Conservation (phyloP, 2,888 invertebrate species). For the Lithosia quadra region DNA sequence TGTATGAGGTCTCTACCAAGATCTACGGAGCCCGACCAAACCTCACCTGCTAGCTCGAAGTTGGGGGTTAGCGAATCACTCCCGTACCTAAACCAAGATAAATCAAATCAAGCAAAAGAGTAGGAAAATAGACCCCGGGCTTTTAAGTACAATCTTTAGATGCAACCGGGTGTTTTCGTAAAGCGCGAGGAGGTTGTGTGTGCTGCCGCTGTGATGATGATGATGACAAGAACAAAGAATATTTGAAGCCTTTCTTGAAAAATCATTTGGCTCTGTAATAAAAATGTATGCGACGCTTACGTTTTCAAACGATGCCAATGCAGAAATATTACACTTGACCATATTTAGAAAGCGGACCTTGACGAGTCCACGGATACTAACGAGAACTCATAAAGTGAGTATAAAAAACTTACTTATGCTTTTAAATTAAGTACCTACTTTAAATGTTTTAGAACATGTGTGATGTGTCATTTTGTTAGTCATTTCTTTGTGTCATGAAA, state of each 20-base stretch:
- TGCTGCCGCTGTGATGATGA: no score
- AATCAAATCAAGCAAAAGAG: background rate
- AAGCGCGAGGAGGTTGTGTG: no score
- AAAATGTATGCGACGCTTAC: background rate
- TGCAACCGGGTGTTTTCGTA: no score
- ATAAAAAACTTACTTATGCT: constrained; percentile 13
- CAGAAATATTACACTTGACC: constrained; percentile 31
- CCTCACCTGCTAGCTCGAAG: no score
- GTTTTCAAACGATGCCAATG: constrained; percentile 5
- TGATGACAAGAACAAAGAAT: background rate
- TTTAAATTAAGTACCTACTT: constrained; percentile 33
- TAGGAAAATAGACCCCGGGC: background rate
- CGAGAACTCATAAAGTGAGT: constrained; percentile 33
- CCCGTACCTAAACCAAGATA: background rate
- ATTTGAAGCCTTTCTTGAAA: background rate
- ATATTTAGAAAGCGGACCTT: constrained; percentile 34
- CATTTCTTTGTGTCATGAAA: constrained; percentile 45
- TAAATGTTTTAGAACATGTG: constrained; percentile 31
- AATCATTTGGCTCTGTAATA: background rate
- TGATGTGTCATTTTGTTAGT: constrained; percentile 54
- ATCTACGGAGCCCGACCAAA: no score
- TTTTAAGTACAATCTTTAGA: background rate
- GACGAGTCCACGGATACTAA: constrained; percentile 21
- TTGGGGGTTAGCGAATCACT: background rate
- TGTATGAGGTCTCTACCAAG: no score